Conservation (phyloP, 2,888 invertebrate genomes). For the Drymonia ruficornis region DNA sequence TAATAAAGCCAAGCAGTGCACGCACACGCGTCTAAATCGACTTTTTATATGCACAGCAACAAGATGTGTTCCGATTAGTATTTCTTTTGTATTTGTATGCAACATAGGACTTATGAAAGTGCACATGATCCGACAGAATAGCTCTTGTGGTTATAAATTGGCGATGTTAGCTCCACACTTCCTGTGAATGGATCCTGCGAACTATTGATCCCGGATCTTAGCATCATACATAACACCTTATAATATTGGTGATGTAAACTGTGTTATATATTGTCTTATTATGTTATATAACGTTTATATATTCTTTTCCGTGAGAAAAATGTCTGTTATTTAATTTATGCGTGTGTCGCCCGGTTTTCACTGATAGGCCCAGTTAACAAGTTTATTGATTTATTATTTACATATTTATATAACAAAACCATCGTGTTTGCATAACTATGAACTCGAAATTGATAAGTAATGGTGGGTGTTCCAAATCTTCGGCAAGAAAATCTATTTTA, state of each 20-base stretch:
- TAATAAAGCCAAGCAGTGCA: neutral
- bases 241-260: conserved; percentile 9
- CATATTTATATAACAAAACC: neutral
- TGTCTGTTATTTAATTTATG: neutral
- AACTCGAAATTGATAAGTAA: neutral
- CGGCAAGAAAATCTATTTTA: too few species aligned
- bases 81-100: conserved; percentile 5
- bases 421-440: neutral
- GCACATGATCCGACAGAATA: conserved; percentile 3
- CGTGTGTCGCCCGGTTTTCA: neutral
- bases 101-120: neutral
- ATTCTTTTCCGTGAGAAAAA: neutral
- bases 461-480: too few species aligned
- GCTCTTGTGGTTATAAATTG: neutral
- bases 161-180: neutral
- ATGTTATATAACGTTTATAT: neutral
- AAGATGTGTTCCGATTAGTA: conserved; percentile 1
- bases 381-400: neutral
- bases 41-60: conserved; percentile 6
- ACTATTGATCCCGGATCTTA: conserved; percentile 39
- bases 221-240: conserved; percentile 20
- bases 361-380: neutral
- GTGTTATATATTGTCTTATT: conserved; percentile 6
- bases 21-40: neutral
- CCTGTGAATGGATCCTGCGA: conserved; percentile 12